Percentiles rank a stretch among this genome's conserved stretches.
Evolutionary conservation across 1,140 invertebrate species (phyloP).

Genomic region (Drosophila carrolli): DNA sequence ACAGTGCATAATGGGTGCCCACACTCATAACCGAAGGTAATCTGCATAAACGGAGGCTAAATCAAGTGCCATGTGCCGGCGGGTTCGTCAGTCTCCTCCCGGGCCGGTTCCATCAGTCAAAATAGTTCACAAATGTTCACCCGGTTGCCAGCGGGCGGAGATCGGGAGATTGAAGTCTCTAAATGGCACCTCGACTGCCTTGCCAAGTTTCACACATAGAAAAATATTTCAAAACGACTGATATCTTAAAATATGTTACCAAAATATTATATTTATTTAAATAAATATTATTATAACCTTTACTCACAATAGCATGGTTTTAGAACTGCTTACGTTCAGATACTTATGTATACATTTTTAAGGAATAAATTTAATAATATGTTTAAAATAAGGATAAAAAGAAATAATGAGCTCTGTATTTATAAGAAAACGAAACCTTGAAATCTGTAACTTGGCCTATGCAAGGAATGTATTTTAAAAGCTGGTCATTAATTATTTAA

Average conservation of each 20-base stretch:
- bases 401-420: too few relatives aligned
- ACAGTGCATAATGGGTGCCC: constrained; percentile 25
- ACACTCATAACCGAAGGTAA: constrained; percentile 24
- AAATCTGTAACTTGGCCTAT: too few relatives aligned
- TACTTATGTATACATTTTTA: too few relatives aligned
- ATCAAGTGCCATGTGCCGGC: constrained; percentile 9
- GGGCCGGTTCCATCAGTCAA: constrained; percentile 58
- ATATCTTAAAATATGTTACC: background rate
- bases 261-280: too few relatives aligned
- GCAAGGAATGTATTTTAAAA: too few relatives aligned
- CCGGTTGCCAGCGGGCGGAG: constrained; percentile 40
- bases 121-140: constrained; percentile 73
- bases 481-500: too few relatives aligned
- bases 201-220: constrained; percentile 24
- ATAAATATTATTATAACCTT: too few relatives aligned
- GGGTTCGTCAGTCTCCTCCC: constrained; percentile 34
- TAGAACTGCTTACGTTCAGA: too few relatives aligned
- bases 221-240: background rate
- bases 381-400: too few relatives aligned
- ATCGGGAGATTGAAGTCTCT: constrained; percentile 47
- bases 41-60: constrained; percentile 53
- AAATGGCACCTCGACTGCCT: constrained; percentile 72
- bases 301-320: too few relatives aligned
- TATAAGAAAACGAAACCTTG: too few relatives aligned
- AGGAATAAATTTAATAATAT: too few relatives aligned